Base-by-base conservation (phyloP, 2,113 vertebrate genomes). In the Salvelinus sp. region DNA sequence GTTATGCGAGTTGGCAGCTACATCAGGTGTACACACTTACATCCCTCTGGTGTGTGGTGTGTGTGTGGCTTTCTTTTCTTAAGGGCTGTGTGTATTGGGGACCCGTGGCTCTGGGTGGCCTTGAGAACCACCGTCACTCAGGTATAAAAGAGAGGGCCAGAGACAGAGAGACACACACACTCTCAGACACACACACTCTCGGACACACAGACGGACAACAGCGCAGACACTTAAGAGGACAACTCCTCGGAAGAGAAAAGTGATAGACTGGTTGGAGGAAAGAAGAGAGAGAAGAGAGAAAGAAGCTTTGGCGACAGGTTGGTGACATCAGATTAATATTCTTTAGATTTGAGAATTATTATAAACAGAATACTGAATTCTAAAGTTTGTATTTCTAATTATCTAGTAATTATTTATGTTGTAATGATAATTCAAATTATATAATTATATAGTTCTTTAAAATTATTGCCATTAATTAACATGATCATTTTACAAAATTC, bases 91-190 rank as follows among this genome's bases (percentile, higher is more conserved):
- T n/a, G n/a, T n/a, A n/a, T n/a, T n/a, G n/a, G n/a, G n/a, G n/a
- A n/a, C 47, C 66, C 62, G 30, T 54, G 62, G 23, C 25, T 50
- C 38, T 10, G 23, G 20, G 54, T 60, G 27, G 60, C 4, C 65
- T 25, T 77, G 74, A 30, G 12, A 50, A 74, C 60, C 22, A 22
- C 7, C 14, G 58, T 62, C 16, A 54, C 50, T 54, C 58, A 62
- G 72, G 76, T 88, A 88, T 88, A 88, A 86, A 88, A 84, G 23
- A 44, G 47, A n/a, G 1, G 68, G 5, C 20, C 62, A 76, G 57
- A 30, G 79, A 58, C 72, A 64, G 58, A 25, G 63, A 30, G 68
- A 71, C 25, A 80, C 3, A 57, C 23, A 33, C 75, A 79, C 47
- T 14, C 68, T 72, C 76, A 73, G 33, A 73, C 44, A 27, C 63